phyloP scores from a whole-genome alignment of 2,797 vertebrate genomes.

The Neopelma chrysocephalum region DNA sequence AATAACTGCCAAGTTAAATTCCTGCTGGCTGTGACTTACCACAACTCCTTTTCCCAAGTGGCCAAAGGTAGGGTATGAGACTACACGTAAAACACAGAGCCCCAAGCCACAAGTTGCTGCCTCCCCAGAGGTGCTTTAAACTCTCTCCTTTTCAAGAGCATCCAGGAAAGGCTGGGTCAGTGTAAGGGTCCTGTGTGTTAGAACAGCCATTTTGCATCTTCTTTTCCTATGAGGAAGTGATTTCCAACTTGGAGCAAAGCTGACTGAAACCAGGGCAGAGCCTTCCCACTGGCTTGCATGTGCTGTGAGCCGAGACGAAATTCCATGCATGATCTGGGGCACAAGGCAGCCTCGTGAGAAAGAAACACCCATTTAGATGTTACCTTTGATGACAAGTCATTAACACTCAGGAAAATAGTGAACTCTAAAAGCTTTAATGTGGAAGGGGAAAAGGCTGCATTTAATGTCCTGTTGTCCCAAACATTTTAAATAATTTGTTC shows the following conservation, averaged over 20 bases:
- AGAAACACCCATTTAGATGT: neutral
- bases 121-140: neutral
- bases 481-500: neutral
- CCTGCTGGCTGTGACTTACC: neutral
- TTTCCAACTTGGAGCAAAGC: neutral
- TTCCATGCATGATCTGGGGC: neutral
- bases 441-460: neutral
- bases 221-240: neutral
- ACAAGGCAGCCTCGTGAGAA: neutral
- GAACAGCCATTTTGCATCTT: neutral
- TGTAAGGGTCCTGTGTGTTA: neutral
- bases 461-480: neutral
- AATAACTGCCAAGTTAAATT: neutral
- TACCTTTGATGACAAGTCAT: neutral
- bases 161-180: neutral
- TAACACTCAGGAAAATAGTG: neutral
- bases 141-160: neutral
- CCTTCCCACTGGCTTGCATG: neutral
- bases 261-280: neutral
- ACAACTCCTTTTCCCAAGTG: neutral
- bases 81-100: neutral
- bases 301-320: neutral
- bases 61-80: neutral
- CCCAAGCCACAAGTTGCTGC: neutral
- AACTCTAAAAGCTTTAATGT: neutral